Base-by-base conservation (phyloP, 64 coral and sea anemone species). In the Stylophora pistillata region DNA sequence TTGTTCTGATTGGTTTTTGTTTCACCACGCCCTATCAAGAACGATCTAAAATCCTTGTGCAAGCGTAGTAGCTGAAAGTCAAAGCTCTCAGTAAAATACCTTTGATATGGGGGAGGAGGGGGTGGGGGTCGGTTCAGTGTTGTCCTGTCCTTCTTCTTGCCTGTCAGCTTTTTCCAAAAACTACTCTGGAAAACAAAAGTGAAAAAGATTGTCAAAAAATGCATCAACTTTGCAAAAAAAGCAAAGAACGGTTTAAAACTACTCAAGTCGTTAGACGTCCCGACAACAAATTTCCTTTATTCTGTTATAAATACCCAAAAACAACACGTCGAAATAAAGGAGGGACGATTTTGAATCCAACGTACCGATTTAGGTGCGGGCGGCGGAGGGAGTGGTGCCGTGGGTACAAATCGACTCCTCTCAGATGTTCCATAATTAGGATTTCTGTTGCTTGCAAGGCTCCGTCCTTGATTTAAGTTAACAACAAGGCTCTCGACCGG, bases 91-190 rank as follows among this genome's bases (percentile, higher is more conserved):
- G 53, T 23, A 20, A 21, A 72, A 28, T 92, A 93, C 95, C 91
- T 76, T 85, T 78, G 86, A 78, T 96, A 93, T 0, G 81, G 91
- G 1, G 91, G 95, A 15, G 94, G 90, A 4, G 78, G 86, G 1
- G 79, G 94, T 56, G 91, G 87, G 16, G 95, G 91, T 31, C 88
- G 91, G n/a, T 16, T 59, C 33, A 70, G 14, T 23, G 59, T 65
- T 78, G 90, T 27, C 58, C 85, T 93, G 17, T 96, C 95, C 30
- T 96, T 96, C 75, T 90, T 96, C 88, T 93, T 96, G 28, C 73
- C 72, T 47, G 86, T 96, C 21, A 96, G 83, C 57, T 96, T 96
- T 72, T 96, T 96, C 95, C 95, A 96, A 72, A 96, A 93, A 27
- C 95, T 78, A 82, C 91, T 87, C 95, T 96, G 77, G 56, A 79